These are phyloP conservation scores for Tricholaema leucomelas DNA, from an alignment of 2,113 vertebrate genomes.

Conservation along the genomic window DNA sequence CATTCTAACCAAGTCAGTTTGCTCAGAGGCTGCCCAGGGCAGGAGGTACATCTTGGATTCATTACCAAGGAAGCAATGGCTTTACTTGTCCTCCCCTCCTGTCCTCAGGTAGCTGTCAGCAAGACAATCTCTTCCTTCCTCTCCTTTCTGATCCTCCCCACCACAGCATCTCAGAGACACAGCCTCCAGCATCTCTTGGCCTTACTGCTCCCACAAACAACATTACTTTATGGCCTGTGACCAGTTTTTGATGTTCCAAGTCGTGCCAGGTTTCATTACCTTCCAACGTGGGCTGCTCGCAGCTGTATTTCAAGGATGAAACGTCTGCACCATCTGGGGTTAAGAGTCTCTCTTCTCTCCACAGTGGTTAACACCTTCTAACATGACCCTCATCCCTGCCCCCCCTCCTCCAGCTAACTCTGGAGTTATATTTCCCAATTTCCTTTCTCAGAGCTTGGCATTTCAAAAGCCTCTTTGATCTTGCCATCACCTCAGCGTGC, in stretches of 20 bases:
- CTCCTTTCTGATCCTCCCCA: slow-evolving; percentile 51
- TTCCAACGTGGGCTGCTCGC: slow-evolving; percentile 32
- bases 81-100: slow-evolving; percentile 42
- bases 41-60: slow-evolving; percentile 60
- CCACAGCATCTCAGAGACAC: slow-evolving; percentile 6
- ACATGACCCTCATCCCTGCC: slow-evolving; percentile 59
- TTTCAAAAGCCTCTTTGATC: slow-evolving; percentile 72
- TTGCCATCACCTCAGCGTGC: slow-evolving; percentile 50
- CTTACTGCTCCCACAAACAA: slow-evolving; percentile 28
- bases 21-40: slow-evolving; percentile 26
- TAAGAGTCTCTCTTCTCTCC: slow-evolving; percentile 48
- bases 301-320: slow-evolving; percentile 60
- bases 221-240: slow-evolving; percentile 43
- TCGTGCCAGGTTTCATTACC: slow-evolving; percentile 61
- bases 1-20: not conserved
- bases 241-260: slow-evolving; percentile 64
- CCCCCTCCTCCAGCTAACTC: slow-evolving; percentile 54
- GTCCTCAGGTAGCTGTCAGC: slow-evolving; percentile 59
- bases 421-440: slow-evolving; percentile 71
- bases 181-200: slow-evolving; percentile 6
- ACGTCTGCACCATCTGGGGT: slow-evolving; percentile 64
- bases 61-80: slow-evolving; percentile 69
- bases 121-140: slow-evolving; percentile 67
- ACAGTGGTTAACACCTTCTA: slow-evolving; percentile 71
- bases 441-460: slow-evolving; percentile 69